Percentiles rank a stretch among this genome's conserved stretches.
Conservation (phyloP, 2,113 vertebrate genomes). For the Ramphastos sulfuratus region DNA sequence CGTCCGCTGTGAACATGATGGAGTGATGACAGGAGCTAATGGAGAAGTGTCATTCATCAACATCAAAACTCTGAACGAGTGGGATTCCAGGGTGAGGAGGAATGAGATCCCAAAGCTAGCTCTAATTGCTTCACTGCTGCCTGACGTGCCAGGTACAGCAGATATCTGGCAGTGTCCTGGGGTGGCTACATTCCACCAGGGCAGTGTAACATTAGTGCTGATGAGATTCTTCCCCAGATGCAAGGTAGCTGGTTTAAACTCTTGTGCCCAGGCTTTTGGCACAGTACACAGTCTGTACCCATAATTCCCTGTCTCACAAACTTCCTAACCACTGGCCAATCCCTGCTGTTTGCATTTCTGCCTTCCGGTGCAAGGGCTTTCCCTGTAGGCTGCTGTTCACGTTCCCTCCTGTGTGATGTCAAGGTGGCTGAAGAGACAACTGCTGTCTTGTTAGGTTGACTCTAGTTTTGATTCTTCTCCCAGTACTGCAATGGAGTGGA, state of each 20-base stretch:
- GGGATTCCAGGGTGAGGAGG: constrained; percentile 93
- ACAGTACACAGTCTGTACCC: neutral
- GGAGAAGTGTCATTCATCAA: constrained; percentile 98
- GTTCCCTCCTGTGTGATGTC: accelerated
- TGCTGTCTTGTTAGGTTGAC: neutral
- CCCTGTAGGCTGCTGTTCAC: neutral
- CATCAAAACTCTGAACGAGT: constrained; percentile 97
- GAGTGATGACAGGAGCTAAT: constrained; percentile 96
- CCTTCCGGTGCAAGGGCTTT: neutral
- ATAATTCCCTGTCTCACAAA: neutral
- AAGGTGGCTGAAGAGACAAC: neutral
- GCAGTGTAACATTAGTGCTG: neutral
- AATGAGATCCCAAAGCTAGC: constrained; percentile 1
- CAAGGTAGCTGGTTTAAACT: neutral
- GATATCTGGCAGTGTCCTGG: accelerated
- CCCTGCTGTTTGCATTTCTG: neutral
- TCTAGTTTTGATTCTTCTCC: neutral
- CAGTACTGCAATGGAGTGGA: constrained; percentile 98
- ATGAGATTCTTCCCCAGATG: neutral
- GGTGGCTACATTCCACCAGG: neutral
- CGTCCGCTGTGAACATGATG: constrained; percentile 96
- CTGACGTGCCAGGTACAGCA: constrained; percentile 33
- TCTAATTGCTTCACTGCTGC: constrained; percentile 46
- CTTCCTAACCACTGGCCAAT: neutral
- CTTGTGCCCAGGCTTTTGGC: neutral